Base-by-base conservation (phyloP, 2,888 invertebrate species). In the Pachycephus smyrnensis region DNA sequence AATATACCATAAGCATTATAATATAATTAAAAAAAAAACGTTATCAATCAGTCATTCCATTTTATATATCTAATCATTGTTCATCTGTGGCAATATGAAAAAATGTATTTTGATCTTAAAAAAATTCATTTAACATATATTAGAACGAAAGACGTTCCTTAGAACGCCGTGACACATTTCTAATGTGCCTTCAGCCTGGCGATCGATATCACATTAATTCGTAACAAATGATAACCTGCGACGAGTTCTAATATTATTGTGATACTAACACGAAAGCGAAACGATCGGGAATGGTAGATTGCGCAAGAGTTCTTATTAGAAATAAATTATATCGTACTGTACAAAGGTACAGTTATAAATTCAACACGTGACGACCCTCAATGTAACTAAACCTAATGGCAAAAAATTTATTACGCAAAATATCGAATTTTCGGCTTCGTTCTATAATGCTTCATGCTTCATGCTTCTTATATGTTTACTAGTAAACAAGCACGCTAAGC, bases 151-250 rank as follows among this genome's bases (percentile, higher is more conserved):
- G 1, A 55, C 9, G 23, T 23, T 23, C 9, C 2, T 55, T 23
- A 23, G 1, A 55, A 9, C 6, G 9, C 9, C 6, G 35, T 35
- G 35, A 35, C 23, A 23, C 23, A 55, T 23, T 82, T 81, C 81
- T 84, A 86, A 87, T 82, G 82, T 86, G 83, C 82, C 78, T 0
- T 23, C 55, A 23, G 23, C 23, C 69, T 77, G 76, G 35, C 36
- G 85, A 88, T 89, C 89, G 82, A 89, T 89, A 85, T 75, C 69
- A 81, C 80, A 82, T 84, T 80, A 86, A 87, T 88, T 87, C 77
- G 83, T 86, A 81, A 88, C 83, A 77, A 80, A 78, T 78, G 79
- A 81, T 80, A 83, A 87, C 82, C 81, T 80, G 80, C 79, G 40
- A 40, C 81, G 82, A 73, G 55, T 23, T 23, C 55, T 55, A 15